A percentile compares a stretch with the other conserved stretches of the same genome.
These are phyloP conservation scores for Periphyllus acericola DNA, from an alignment of 2,888 invertebrate genomes.

Conservation along the genomic window DNA sequence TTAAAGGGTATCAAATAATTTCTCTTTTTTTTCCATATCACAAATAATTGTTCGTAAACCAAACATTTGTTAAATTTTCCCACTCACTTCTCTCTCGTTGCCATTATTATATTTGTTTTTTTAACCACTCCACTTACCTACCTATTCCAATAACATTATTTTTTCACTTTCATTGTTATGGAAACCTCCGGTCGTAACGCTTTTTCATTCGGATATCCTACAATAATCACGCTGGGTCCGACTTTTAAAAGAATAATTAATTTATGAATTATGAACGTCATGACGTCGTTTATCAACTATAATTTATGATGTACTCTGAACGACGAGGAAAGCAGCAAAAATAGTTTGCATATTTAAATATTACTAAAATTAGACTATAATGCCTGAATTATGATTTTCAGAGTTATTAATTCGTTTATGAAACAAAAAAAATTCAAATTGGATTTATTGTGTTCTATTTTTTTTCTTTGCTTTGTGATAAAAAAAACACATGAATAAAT, in stretches of 20 bases:
- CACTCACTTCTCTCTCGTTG: neutral
- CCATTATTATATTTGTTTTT: constrained; percentile 3
- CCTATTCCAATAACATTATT: constrained; percentile 45
- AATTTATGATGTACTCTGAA: constrained; percentile 32
- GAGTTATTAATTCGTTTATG: constrained; percentile 34
- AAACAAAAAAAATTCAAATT: constrained; percentile 28
- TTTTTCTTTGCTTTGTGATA: neutral
- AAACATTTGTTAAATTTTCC: constrained; percentile 45
- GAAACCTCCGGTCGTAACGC: constrained; percentile 44
- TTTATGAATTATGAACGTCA: constrained; percentile 51
- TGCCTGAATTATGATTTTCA: constrained; percentile 29
- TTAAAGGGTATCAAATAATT: constrained; percentile 6
- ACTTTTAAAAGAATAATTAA: constrained; percentile 57
- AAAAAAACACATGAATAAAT: constrained; percentile 30
- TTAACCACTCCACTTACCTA: constrained; percentile 29
- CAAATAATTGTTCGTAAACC: constrained; percentile 25
- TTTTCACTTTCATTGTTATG: constrained; percentile 21
- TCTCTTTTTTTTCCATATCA: neutral
- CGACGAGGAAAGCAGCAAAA: constrained; percentile 28
- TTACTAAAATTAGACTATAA: constrained; percentile 36
- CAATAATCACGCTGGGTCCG: constrained; percentile 44
- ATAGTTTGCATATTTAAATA: constrained; percentile 47
- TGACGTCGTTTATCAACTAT: constrained; percentile 49
- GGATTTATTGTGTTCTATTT: constrained; percentile 19
- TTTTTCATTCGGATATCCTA: constrained; percentile 61